These are phyloP conservation scores for Penaeus chinensis DNA, from an alignment of 1,140 invertebrate genomes.

Conservation along the genomic window DNA sequence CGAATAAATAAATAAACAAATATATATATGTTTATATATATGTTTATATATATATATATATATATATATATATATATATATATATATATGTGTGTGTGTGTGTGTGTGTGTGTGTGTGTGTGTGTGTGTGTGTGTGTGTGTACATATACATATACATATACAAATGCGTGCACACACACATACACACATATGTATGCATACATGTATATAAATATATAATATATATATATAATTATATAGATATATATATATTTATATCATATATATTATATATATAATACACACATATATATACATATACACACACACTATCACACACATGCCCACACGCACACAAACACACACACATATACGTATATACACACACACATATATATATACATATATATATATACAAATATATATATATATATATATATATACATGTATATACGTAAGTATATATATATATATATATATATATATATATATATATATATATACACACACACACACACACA, in stretches of 20 bases:
- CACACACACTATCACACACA: neutral
- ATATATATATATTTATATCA: conserved; percentile 28
- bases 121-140: no score
- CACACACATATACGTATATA: conserved; percentile 1
- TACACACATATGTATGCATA: neutral
- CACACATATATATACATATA: conserved; percentile 1
- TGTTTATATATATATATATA: no score
- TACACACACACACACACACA: neutral
- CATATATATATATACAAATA: neutral
- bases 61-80: no score
- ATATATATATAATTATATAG: conserved; percentile 7
- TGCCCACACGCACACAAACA: conserved; percentile 1
- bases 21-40: no score
- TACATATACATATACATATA: neutral
- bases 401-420: conserved; percentile 31
- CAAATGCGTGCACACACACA: neutral
- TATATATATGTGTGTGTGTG: no score
- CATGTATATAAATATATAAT: no score
- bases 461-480: conserved; percentile 8
- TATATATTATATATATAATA: conserved; percentile 2
- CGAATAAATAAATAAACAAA: no score
- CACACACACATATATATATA: no score
- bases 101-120: no score
- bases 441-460: conserved; percentile 25
- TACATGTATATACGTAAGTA: conserved; percentile 15